Conservation (phyloP, 2,113 vertebrate genomes). For the Cnemophilus loriae region DNA sequence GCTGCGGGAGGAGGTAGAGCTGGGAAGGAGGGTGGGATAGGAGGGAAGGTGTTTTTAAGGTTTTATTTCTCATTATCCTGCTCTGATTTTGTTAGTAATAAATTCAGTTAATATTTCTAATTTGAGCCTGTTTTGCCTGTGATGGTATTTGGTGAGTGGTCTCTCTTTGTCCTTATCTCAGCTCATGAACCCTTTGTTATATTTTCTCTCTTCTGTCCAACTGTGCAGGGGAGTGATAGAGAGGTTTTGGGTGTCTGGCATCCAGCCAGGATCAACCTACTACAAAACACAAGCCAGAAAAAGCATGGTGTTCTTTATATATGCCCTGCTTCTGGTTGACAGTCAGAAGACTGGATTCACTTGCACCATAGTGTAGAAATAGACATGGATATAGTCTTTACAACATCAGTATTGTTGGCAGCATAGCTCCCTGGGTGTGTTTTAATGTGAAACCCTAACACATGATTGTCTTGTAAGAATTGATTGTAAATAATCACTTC, state of each 20-base stretch:
- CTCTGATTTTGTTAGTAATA: background rate
- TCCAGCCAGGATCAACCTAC: background rate
- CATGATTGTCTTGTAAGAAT: background rate
- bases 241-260: background rate
- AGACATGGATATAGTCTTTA: background rate
- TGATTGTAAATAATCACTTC: background rate
- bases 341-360: background rate
- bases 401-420: background rate
- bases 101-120: background rate
- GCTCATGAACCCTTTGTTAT: background rate
- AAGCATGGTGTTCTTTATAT: background rate
- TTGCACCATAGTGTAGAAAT: background rate
- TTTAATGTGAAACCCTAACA: background rate
- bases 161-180: background rate
- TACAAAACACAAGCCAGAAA: background rate
- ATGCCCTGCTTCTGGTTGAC: background rate
- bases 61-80: background rate
- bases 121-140: background rate
- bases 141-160: background rate
- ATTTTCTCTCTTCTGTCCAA: background rate
- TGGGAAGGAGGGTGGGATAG: background rate
- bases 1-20: background rate
- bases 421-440: background rate
- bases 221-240: background rate
- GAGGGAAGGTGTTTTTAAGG: background rate